Evolutionary conservation across 2,888 invertebrate genomes (phyloP).

Genomic region (Capitulum mitella): DNA sequence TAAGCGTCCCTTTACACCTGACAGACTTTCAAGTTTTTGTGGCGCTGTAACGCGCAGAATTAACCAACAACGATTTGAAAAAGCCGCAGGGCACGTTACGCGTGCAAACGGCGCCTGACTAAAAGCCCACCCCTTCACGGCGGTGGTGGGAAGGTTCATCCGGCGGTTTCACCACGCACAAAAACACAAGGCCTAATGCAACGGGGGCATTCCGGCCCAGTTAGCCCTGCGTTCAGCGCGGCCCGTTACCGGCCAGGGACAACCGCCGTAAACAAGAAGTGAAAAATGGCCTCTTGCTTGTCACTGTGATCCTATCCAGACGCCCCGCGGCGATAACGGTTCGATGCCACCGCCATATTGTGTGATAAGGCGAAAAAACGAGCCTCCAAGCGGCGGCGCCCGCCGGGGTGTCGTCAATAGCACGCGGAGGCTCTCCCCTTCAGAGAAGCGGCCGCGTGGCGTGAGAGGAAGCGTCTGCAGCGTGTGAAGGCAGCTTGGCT

Average conservation of each 20-base stretch:
- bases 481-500: no score
- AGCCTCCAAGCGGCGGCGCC: neutral
- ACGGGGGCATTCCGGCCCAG: neutral
- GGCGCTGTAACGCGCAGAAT: no score
- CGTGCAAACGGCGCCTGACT: neutral
- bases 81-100: no score
- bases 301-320: neutral
- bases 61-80: no score
- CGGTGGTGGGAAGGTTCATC: neutral
- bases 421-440: neutral
- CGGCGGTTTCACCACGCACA: constrained; percentile 3
- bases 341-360: neutral
- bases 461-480: no score
- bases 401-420: neutral
- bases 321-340: constrained; percentile 13
- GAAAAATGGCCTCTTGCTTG: neutral
- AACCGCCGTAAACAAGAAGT: constrained; percentile 1
- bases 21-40: no score
- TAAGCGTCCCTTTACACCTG: no score
- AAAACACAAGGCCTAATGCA: constrained; percentile 8
- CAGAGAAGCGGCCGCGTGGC: no score
- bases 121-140: neutral
- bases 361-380: neutral
- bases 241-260: neutral
- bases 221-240: no score